A percentile compares a stretch with the other conserved stretches of the same genome.
phyloP scores from a whole-genome alignment of 2,797 vertebrate genomes.

The Molossus alvarezi region DNA sequence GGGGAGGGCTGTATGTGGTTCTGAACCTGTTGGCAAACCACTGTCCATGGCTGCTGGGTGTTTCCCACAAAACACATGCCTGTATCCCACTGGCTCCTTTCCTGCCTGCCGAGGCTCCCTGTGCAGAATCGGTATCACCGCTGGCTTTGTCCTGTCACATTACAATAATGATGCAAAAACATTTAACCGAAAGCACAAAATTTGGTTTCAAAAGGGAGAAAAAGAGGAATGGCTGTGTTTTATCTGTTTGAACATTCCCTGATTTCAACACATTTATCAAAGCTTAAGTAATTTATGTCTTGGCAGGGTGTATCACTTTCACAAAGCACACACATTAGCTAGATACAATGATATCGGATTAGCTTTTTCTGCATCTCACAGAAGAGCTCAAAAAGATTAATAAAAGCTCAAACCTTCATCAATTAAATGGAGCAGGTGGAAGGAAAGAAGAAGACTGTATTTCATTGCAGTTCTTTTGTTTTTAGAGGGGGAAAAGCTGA shows the following conservation, averaged over 20 bases:
- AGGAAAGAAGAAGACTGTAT: slow-evolving; percentile 84
- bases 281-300: slow-evolving; percentile 91
- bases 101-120: not conserved
- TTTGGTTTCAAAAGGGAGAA: slow-evolving; percentile 58
- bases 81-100: not conserved
- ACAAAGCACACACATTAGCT: slow-evolving; percentile 88
- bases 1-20: slow-evolving; percentile 21
- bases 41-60: slow-evolving; percentile 9
- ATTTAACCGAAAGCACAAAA: slow-evolving; percentile 71
- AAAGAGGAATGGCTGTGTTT: slow-evolving; percentile 86
- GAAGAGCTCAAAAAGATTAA: slow-evolving; percentile 89
- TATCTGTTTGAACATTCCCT: slow-evolving; percentile 89
- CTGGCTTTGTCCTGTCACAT: slow-evolving; percentile 11
- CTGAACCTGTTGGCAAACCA: slow-evolving; percentile 58
- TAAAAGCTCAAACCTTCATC: slow-evolving; percentile 90
- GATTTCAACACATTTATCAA: slow-evolving; percentile 91
- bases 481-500: slow-evolving; percentile 88
- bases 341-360: slow-evolving; percentile 90
- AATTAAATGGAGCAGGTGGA: slow-evolving; percentile 88
- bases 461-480: slow-evolving; percentile 86
- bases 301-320: slow-evolving; percentile 90
- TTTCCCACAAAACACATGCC: not conserved
- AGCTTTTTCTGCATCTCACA: slow-evolving; percentile 89
- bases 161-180: slow-evolving; percentile 61
- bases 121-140: not conserved